Base-by-base conservation (phyloP, 2,888 invertebrate species). In the Apeira syringaria region DNA sequence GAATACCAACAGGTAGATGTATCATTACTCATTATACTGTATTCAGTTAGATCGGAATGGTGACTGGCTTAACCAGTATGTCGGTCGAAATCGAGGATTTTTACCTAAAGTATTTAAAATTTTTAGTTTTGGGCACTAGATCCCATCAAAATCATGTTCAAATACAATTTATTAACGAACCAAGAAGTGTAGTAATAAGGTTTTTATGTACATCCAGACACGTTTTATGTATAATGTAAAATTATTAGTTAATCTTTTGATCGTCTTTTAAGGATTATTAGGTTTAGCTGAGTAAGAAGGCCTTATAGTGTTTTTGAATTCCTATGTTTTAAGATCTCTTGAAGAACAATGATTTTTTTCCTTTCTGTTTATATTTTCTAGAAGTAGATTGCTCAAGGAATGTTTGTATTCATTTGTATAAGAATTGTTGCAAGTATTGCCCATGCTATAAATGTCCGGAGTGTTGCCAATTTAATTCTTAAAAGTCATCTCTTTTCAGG, bases 311-410 rank as follows among this genome's bases (percentile, higher is more conserved):
- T 64, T 62, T 64, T 71, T 67, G 49, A 13, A 8, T 63, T 68
- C 67, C 60, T 65, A 49, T 65, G 53, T 56, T 53, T 48, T 71
- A 73, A 75, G 74, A 74, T 78, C 72, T 76, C 68, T 64, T 61
- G 54, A 70, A 64, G 62, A 73, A 74, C 80, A 80, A 82, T 83
- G 78, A 74, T 77, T 80, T 79, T 75, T 74, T 61, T 65, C 50
- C 24, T 32, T 53, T 35, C 54, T 56, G 56, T 44, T 55, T 63
- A 53, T 58, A 60, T 55, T 57, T 47, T 43, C 20, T 42, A n/a
- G 48, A 44, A 44, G 55, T 56, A 53, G 42, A 57, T 62, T 83
- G 85, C 84, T 85, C 84, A 83, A 83, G 80, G 77, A 79, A 62
- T 78, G 77, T 80, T 80, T 65, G 51, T 64, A 58, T 46, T 48